Percentiles rank a stretch among this genome's conserved stretches.
Evolutionary conservation across 2,797 vertebrate species (phyloP).

Genomic region (Enteromius anoplus): DNA sequence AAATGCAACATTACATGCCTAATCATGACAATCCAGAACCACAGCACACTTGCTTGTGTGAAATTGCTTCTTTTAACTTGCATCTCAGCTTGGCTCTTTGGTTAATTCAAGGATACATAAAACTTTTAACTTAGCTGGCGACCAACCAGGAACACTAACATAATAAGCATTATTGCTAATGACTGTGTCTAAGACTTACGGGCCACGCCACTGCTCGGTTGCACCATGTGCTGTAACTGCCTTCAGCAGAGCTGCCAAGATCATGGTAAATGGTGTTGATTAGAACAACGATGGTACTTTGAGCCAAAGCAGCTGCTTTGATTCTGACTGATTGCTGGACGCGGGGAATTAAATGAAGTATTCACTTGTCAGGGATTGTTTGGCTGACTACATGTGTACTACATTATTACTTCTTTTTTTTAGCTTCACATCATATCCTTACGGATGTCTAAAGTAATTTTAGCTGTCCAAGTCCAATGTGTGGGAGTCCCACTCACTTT

Average conservation of each 20-base stretch:
- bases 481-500: conserved; percentile 31
- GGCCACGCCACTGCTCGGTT: conserved; percentile 39
- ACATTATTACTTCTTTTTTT: conserved; percentile 56
- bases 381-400: conserved; percentile 72
- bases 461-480: conserved; percentile 70
- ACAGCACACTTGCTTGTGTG: conserved; percentile 15
- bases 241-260: conserved; percentile 54
- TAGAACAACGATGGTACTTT: conserved; percentile 76
- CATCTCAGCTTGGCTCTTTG: conserved; percentile 37
- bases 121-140: conserved; percentile 66
- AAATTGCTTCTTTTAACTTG: conserved; percentile 49
- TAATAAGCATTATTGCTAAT: conserved; percentile 78
- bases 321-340: conserved; percentile 80
- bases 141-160: conserved; percentile 66
- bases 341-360: conserved; percentile 74
- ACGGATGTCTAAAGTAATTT: conserved; percentile 67
- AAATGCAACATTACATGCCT: neutral
- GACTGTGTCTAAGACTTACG: conserved; percentile 67
- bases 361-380: conserved; percentile 79
- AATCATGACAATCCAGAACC: neutral
- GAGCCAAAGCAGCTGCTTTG: conserved; percentile 79
- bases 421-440: conserved; percentile 66
- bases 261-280: conserved; percentile 79
- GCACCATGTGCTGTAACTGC: conserved; percentile 21
- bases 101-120: conserved; percentile 60